These are phyloP conservation scores for Lepus europaeus DNA, from an alignment of 2,113 vertebrate species.

Conservation along the genomic window DNA sequence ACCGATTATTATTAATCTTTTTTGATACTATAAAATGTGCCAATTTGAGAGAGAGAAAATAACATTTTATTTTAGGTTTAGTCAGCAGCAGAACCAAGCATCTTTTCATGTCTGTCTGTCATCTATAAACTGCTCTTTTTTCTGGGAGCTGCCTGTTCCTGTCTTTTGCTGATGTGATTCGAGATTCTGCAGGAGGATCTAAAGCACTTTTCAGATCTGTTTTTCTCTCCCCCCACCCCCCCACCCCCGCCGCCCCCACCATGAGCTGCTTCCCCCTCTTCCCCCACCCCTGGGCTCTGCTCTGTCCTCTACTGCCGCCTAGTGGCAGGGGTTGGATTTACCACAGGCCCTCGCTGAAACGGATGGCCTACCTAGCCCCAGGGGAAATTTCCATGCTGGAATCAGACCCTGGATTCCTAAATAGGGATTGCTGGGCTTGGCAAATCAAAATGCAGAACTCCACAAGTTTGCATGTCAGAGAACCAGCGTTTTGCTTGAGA, in stretches of 20 bases:
- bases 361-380: not conserved
- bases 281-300: not conserved
- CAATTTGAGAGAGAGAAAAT: not conserved
- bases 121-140: not conserved
- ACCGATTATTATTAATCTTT: not conserved
- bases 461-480: constrained; percentile 27
- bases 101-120: constrained; percentile 24
- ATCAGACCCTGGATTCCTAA: not conserved
- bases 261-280: too few species aligned
- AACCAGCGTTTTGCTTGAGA: not conserved
- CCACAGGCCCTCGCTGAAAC: not conserved
- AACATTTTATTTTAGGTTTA: constrained; percentile 22
- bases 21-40: constrained; percentile 59
- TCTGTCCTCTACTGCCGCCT: constrained; percentile 61
- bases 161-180: not conserved
- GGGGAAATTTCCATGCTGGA: not conserved
- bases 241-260: too few species aligned
- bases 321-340: not conserved
- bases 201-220: not conserved
- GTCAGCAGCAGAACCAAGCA: not conserved
- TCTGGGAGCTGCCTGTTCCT: not conserved
- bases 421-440: not conserved
- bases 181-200: not conserved
- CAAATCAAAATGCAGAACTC: constrained; percentile 38
- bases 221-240: too few species aligned